Evolutionary conservation across 2,888 invertebrate genomes (phyloP).

Genomic region (Nymphalis polychloros): DNA sequence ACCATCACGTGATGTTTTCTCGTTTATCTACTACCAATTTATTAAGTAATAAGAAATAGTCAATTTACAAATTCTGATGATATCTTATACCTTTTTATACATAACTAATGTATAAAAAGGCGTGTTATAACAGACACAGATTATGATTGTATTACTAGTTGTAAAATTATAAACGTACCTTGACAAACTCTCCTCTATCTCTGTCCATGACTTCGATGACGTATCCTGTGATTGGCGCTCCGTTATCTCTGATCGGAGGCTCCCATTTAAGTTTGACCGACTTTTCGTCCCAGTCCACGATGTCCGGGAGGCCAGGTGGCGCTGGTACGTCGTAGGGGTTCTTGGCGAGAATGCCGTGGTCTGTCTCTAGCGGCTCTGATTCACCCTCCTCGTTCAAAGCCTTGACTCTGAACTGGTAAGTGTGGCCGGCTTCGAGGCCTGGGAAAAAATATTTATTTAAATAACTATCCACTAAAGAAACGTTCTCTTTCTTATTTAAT

Average conservation of each 20-base stretch:
- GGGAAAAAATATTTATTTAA: constrained; percentile 27
- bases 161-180: constrained; percentile 62
- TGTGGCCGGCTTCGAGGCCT: constrained; percentile 96
- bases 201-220: constrained; percentile 96
- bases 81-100: too few relatives aligned
- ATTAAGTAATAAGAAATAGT: too few relatives aligned
- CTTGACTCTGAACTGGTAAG: constrained; percentile 98
- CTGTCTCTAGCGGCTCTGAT: constrained; percentile 96
- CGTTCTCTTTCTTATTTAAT: too few relatives aligned
- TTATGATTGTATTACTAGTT: not conserved
- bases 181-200: constrained; percentile 91
- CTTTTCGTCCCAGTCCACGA: constrained; percentile 95
- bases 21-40: too few relatives aligned
- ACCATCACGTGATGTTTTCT: too few relatives aligned
- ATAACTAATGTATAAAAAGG: too few relatives aligned
- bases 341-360: constrained; percentile 94
- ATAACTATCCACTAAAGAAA: too few relatives aligned
- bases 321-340: constrained; percentile 97
- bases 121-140: too few relatives aligned
- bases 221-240: constrained; percentile 96
- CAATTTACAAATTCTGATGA: too few relatives aligned
- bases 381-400: constrained; percentile 98
- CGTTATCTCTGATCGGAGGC: constrained; percentile 93
- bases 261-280: constrained; percentile 96
- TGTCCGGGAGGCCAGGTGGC: constrained; percentile 94